Evolutionary conservation across 2,113 vertebrate species (phyloP).

Genomic region (Xiphorhynchus elegans): DNA sequence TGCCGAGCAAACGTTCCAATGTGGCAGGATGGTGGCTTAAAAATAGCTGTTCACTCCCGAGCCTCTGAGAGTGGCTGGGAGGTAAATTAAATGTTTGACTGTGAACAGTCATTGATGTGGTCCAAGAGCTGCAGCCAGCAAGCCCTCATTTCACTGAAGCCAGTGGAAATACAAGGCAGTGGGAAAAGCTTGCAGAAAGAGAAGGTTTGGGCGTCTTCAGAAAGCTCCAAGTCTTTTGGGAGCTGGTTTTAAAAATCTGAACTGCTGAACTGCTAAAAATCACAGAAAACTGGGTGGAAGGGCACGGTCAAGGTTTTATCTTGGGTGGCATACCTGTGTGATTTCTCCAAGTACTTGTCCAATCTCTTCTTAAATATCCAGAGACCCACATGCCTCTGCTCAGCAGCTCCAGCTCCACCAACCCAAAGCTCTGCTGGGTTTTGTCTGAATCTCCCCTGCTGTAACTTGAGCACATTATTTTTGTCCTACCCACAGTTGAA

Average conservation of each 20-base stretch:
- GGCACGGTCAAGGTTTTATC: background rate
- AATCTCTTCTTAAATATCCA: background rate
- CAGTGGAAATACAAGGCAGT: background rate
- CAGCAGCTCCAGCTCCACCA: background rate
- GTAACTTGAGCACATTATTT: background rate
- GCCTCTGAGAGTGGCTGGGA: slow-evolving; percentile 6
- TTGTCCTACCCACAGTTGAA: background rate
- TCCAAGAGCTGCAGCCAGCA: slow-evolving; percentile 19
- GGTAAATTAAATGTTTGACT: slow-evolving; percentile 51
- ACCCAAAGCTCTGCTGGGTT: background rate
- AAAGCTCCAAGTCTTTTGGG: background rate
- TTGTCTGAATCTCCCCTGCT: background rate
- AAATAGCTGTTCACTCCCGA: slow-evolving; percentile 45
- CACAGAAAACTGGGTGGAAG: background rate
- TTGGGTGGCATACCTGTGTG: background rate
- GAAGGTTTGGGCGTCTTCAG: background rate
- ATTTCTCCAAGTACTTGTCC: background rate
- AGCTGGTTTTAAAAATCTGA: slow-evolving; percentile 19
- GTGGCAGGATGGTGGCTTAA: slow-evolving; percentile 51
- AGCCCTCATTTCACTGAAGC: background rate
- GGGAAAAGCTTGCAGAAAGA: background rate
- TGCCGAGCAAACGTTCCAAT: slow-evolving; percentile 26
- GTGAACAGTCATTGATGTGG: slow-evolving; percentile 35
- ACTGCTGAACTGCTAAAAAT: slow-evolving; percentile 18
- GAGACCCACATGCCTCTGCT: fast-evolving